phyloP scores from a whole-genome alignment of 2,113 vertebrate genomes.

The Gavia stellata region DNA sequence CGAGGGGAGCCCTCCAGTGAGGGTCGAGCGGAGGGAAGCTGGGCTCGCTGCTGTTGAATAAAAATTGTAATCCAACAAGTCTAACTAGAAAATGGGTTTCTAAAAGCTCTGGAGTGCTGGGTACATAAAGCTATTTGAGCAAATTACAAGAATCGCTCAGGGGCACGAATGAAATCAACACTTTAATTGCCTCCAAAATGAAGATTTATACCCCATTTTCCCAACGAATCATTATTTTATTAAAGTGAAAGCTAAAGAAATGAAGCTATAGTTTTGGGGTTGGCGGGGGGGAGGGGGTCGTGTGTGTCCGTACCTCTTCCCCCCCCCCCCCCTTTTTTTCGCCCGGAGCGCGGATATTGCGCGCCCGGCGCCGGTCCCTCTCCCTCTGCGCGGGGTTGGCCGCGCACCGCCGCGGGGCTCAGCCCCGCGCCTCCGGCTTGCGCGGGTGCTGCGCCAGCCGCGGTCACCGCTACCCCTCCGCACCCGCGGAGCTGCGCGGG shows the following conservation, averaged over 20 bases:
- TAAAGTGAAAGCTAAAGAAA: constrained; percentile 69
- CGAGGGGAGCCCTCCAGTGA: neutral
- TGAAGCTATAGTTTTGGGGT: constrained; percentile 33
- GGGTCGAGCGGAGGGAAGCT: neutral
- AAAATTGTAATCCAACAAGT: constrained; percentile 80
- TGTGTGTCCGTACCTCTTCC: too few relatives aligned
- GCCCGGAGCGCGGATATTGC: neutral
- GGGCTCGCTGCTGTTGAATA: constrained; percentile 62
- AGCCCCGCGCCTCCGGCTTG: neutral
- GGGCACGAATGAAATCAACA: constrained; percentile 89
- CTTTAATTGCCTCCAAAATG: constrained; percentile 98
- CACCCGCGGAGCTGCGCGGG: neutral
- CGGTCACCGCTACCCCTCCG: neutral
- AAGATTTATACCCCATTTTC: constrained; percentile 92
- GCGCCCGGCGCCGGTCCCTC: neutral
- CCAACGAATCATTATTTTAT: constrained; percentile 81
- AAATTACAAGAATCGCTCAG: constrained; percentile 89
- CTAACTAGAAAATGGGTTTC: constrained; percentile 85
- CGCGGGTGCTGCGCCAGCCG: neutral
- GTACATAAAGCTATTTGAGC: constrained; percentile 89
- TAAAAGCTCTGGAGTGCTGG: constrained; percentile 85
- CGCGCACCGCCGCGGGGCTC: neutral
- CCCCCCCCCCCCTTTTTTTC: rapidly evolving
- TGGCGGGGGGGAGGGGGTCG: neutral
- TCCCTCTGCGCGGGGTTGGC: neutral